Conservation (phyloP, 2,113 vertebrate genomes). For the Danionella cerebrum region DNA sequence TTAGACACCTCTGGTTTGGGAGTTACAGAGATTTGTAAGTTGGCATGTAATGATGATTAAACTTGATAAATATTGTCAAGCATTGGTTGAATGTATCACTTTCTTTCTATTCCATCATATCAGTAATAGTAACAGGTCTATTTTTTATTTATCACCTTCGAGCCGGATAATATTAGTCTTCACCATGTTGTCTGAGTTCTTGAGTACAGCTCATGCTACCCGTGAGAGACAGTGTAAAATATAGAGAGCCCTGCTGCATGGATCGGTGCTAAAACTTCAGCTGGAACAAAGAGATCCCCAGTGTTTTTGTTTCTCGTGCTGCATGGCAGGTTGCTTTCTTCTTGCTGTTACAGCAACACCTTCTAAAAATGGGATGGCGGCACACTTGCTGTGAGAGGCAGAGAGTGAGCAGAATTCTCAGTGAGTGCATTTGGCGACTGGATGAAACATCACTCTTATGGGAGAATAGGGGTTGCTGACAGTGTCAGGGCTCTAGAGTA, state of each 20-base stretch:
- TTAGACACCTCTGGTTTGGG: no score
- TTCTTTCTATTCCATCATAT: no score
- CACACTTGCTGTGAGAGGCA: not conserved
- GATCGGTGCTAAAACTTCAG: constrained; percentile 37
- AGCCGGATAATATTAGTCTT: not conserved
- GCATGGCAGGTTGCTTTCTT: not conserved
- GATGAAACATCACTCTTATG: not conserved
- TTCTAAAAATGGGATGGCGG: constrained; percentile 5
- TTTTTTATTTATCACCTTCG: not conserved
- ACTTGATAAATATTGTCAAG: no score
- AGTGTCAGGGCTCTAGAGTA: not conserved
- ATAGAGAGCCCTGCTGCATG: constrained; percentile 1
- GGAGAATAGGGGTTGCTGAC: not conserved
- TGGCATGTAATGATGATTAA: no score
- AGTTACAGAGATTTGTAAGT: no score
- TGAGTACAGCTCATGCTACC: not conserved
- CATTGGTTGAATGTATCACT: no score
- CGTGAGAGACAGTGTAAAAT: not conserved
- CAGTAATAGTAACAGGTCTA: not conserved
- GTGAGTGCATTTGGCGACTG: not conserved
- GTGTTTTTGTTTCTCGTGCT: not conserved
- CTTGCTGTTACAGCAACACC: not conserved
- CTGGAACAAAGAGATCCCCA: constrained; percentile 18
- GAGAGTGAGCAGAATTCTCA: not conserved
- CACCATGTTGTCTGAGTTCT: not conserved